Conservation (phyloP, 2,888 invertebrate species). For the Cataglyphis albicans region DNA sequence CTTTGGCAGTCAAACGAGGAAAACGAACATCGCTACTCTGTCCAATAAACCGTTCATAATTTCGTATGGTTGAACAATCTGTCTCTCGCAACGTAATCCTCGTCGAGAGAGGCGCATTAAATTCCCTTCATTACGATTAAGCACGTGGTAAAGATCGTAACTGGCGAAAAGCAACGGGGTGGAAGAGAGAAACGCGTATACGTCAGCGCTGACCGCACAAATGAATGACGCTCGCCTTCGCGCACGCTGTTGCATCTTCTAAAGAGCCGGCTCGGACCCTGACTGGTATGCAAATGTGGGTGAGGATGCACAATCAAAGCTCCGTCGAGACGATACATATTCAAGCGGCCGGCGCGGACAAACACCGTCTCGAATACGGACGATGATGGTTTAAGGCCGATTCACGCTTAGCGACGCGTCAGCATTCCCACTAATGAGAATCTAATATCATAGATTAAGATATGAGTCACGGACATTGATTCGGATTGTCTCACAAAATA, state of each 20-base stretch:
- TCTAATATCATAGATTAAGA: not conserved
- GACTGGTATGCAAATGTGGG: slow-evolving; percentile 77
- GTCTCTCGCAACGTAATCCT: slow-evolving; percentile 7
- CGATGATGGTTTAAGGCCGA: slow-evolving; percentile 66
- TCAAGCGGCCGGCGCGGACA: slow-evolving; percentile 77
- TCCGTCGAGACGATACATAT: slow-evolving; percentile 76
- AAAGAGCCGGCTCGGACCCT: slow-evolving; percentile 57
- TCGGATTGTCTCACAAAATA: not conserved
- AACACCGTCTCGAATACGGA: slow-evolving; percentile 70
- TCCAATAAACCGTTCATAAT: slow-evolving; percentile 22
- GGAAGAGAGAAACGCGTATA: slow-evolving; percentile 15
- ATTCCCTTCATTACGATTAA: slow-evolving; percentile 42
- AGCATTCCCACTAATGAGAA: slow-evolving; percentile 17
- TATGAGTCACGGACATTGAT: not conserved
- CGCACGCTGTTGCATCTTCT: slow-evolving; percentile 71
- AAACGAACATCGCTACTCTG: not conserved
- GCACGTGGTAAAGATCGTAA: slow-evolving; percentile 15
- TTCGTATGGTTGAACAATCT: not conserved
- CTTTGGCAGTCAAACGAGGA: slow-evolving; percentile 33
- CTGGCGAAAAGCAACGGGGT: slow-evolving; percentile 28
- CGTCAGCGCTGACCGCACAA: slow-evolving; percentile 24
- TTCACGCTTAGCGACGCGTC: slow-evolving; percentile 15
- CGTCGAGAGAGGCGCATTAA: slow-evolving; percentile 12
- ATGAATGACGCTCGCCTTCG: slow-evolving; percentile 29
- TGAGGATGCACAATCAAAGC: slow-evolving; percentile 80